Evolutionary conservation across 2,113 vertebrate species (phyloP).

Genomic region (Tetrax tetrax): DNA sequence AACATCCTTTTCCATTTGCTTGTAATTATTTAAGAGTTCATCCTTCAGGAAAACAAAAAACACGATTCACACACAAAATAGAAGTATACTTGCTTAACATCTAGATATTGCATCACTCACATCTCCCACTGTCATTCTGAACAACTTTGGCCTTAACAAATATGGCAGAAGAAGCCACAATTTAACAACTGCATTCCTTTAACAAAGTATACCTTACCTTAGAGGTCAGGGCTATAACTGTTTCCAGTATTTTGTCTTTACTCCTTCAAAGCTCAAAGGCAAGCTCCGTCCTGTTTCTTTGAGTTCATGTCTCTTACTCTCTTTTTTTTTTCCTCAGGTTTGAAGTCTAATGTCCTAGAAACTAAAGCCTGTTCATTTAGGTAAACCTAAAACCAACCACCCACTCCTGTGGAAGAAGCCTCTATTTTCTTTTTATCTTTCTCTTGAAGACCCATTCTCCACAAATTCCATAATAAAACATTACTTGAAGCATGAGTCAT

Average conservation of each 20-base stretch:
- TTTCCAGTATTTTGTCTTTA: not conserved
- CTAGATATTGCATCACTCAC: not conserved
- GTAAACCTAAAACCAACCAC: not conserved
- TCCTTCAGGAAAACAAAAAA: slow-evolving; percentile 68
- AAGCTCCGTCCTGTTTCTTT: not conserved
- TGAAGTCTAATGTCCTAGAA: not conserved
- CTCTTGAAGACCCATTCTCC: not conserved
- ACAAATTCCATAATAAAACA: not conserved
- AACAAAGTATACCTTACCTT: not conserved
- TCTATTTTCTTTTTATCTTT: not conserved
- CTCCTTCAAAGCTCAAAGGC: not conserved
- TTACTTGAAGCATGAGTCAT: not conserved
- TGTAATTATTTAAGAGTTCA: slow-evolving; percentile 63
- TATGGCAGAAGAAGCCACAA: not conserved
- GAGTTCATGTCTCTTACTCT: not conserved
- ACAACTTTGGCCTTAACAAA: not conserved
- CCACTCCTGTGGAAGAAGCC: not conserved
- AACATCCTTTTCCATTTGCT: slow-evolving; percentile 81
- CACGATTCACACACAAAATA: not conserved
- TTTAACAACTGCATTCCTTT: not conserved
- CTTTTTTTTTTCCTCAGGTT: not conserved
- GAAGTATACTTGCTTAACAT: not conserved
- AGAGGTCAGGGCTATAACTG: not conserved
- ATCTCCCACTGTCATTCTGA: not conserved
- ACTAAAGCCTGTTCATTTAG: not conserved